phyloP scores from a whole-genome alignment of 2,113 vertebrate genomes.

The Muscicapa adusta region DNA sequence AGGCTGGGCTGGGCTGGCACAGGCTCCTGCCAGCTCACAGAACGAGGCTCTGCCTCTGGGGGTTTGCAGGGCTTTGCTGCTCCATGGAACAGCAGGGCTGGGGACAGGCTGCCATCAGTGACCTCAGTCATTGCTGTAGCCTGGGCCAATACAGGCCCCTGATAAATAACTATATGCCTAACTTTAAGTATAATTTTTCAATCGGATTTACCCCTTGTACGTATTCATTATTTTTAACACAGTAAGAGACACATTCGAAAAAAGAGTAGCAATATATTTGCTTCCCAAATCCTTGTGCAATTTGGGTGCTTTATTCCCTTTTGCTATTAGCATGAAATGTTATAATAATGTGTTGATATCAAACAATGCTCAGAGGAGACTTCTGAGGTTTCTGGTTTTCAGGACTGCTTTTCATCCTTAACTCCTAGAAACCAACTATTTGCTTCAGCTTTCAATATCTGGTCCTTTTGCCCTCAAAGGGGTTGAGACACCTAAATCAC shows the following conservation, averaged over 20 bases:
- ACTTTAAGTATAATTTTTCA: background rate
- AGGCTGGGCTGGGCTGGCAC: background rate
- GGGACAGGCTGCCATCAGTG: background rate
- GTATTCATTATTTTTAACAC: background rate
- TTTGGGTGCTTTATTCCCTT: background rate
- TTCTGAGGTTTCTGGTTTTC: background rate
- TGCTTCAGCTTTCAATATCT: background rate
- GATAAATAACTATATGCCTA: background rate
- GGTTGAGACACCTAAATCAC: background rate
- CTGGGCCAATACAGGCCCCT: no score
- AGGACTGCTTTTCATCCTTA: background rate
- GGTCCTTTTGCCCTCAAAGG: background rate
- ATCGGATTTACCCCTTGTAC: background rate
- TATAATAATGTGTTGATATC: background rate
- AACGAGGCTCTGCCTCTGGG: accelerated
- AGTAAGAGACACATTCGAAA: background rate
- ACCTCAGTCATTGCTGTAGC: background rate
- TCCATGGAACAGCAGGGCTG: background rate
- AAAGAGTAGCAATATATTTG: background rate
- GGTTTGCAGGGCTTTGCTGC: background rate
- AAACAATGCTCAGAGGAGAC: background rate
- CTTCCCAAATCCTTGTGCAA: background rate
- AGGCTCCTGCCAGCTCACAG: background rate
- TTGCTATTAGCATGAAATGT: background rate
- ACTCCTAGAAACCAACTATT: background rate